Conservation (phyloP, 2,113 vertebrate genomes). For the Campylorhamphus procurvoides region DNA sequence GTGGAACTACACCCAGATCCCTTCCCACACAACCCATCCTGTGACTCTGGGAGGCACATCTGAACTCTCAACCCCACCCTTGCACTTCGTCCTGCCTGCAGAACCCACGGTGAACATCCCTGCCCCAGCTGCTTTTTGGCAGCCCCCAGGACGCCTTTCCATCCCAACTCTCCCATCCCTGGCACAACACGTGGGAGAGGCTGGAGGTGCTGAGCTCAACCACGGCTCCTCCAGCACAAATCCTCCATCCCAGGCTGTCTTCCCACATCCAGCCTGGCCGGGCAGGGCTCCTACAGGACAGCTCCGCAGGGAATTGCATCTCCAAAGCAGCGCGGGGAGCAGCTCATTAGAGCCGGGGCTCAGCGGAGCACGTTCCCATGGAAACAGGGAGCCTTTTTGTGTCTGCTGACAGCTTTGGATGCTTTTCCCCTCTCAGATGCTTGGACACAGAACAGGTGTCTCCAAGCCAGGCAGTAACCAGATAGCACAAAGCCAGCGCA, state of each 20-base stretch:
- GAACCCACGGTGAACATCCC: background rate
- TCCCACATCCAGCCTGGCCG: background rate
- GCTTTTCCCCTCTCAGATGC: conserved; percentile 43
- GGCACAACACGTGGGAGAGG: background rate
- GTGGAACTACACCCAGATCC: background rate
- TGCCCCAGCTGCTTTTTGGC: background rate
- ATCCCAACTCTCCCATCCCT: background rate
- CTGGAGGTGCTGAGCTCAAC: background rate
- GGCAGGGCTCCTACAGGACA: background rate
- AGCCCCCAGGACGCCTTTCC: background rate
- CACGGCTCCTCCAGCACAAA: too few species aligned
- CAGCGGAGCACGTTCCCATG: conserved; percentile 50
- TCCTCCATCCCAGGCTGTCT: too few species aligned
- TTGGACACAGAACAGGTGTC: conserved; percentile 67
- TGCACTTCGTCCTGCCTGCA: background rate
- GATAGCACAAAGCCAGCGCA: conserved; percentile 14
- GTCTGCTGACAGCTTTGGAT: conserved; percentile 61
- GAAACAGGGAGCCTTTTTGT: conserved; percentile 59
- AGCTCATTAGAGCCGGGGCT: conserved; percentile 35
- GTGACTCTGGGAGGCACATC: background rate
- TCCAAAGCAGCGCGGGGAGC: background rate
- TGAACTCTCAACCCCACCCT: background rate
- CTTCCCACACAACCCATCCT: accelerated
- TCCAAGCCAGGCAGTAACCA: conserved; percentile 45
- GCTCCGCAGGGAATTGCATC: background rate